Base-by-base conservation (phyloP, 2,113 vertebrate genomes). In the Siniperca chuatsi region DNA sequence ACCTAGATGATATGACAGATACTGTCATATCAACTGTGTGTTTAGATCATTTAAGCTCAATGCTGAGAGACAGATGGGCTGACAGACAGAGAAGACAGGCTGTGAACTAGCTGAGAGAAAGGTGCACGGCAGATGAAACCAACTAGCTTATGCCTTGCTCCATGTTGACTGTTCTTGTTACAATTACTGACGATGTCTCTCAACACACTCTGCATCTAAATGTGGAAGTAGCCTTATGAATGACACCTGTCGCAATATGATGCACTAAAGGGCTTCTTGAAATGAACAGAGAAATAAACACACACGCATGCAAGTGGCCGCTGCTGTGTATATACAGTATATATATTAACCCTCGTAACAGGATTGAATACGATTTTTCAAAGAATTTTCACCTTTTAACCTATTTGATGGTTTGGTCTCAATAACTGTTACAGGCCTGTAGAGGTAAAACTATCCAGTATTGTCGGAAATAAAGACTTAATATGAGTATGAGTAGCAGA, bases 31-130 rank as follows among this genome's bases (percentile, higher is more conserved):
- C 29, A 73, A 37, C 29, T 77, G 67, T 35, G 75, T 69, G 50
- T 40, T 74, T 33, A 58, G 79, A 87, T 84, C 54, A 67, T 83
- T 72, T 86, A 80, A 90, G 83, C 54, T 85, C 48, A 79, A 71
- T 25, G 75, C 48, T 78, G 84, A 90, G 65, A 85, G 89, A 91
- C 73, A 40, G 55, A 72, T 8, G 55, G 60, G 60, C 77, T 15
- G 78, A 80, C 68, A 74, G 78, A 83, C 77, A 25, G 75, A 67
- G 16, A 23, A 44, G 68, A 62, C 55, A 12, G 8, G 10, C 35
- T 3, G 48, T 57, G 35, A 48, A 75, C n/a, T 4, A 46, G 37
- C 25, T 35, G 50, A 54, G 67, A 33, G 46, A 23, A 58, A 40
- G 61, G 62, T 60, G 33, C 78, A 64, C 44, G 77, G 77, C 67